These are phyloP conservation scores for Atherinosoma microstoma DNA, from an alignment of 2,797 vertebrate genomes.

Conservation along the genomic window DNA sequence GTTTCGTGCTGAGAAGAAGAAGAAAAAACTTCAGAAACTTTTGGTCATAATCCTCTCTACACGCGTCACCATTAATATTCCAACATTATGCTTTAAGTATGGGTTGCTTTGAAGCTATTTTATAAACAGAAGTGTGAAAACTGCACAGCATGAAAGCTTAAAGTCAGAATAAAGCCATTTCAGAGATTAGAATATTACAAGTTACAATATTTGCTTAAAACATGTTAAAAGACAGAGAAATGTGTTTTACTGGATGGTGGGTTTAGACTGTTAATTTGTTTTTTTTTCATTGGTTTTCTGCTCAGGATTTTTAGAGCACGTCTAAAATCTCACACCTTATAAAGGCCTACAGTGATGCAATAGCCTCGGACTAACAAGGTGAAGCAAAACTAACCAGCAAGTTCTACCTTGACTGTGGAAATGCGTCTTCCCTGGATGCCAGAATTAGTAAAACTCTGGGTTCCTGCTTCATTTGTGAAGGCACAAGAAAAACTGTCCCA, in stretches of 20 bases:
- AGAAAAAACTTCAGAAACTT: neutral
- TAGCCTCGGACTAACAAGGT: no score
- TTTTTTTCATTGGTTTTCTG: neutral
- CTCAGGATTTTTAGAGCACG: neutral
- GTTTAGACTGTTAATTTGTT: no score
- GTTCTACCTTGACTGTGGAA: neutral
- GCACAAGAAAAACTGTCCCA: neutral
- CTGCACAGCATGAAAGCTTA: neutral
- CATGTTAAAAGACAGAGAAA: no score
- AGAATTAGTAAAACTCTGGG: neutral
- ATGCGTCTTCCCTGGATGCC: neutral
- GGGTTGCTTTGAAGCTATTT: conserved; percentile 1
- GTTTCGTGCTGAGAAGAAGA: neutral
- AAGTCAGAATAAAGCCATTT: neutral
- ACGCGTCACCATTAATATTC: conserved; percentile 1
- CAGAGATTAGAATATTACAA: neutral
- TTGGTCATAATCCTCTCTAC: neutral
- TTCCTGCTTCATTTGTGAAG: neutral
- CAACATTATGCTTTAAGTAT: neutral
- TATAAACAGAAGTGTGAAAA: neutral
- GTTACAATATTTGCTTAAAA: neutral
- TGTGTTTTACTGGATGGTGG: no score
- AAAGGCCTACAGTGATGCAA: no score
- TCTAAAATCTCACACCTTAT: no score
- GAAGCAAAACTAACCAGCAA: no score